Evolutionary conservation across 2,797 vertebrate genomes (phyloP).

Genomic region (Dryobates pubescens): DNA sequence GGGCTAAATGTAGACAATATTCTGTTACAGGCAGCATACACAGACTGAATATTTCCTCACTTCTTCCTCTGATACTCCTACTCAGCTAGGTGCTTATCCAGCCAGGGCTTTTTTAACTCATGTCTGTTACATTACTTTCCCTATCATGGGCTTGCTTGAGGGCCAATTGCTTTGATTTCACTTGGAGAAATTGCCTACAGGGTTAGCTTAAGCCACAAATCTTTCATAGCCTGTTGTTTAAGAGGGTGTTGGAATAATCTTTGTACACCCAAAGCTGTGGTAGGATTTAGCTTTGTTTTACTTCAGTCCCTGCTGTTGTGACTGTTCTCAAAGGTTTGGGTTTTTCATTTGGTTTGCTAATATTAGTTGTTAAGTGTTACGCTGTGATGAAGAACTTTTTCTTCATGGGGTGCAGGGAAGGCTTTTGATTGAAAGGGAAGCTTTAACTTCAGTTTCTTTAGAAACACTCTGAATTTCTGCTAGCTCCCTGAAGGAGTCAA

Average conservation of each 20-base stretch:
- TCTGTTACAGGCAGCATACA: not conserved
- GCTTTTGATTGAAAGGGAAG: not conserved
- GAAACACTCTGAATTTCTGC: not conserved
- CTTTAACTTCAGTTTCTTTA: not conserved
- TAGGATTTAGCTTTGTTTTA: not conserved
- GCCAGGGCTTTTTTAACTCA: not conserved
- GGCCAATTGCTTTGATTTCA: not conserved
- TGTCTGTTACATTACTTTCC: not conserved
- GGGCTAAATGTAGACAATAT: no score
- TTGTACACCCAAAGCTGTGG: not conserved
- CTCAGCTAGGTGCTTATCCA: not conserved
- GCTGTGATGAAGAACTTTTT: not conserved
- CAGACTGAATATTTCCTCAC: not conserved
- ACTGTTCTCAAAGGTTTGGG: not conserved
- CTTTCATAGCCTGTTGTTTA: not conserved
- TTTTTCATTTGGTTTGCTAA: not conserved
- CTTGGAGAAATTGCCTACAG: not conserved
- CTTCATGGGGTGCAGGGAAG: not conserved
- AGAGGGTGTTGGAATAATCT: not conserved
- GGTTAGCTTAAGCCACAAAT: not conserved
- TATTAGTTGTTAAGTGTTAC: not conserved
- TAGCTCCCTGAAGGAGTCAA: not conserved
- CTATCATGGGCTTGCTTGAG: not conserved
- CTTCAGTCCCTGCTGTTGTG: not conserved
- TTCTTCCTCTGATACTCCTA: not conserved